Percentiles rank a stretch among this genome's conserved stretches.
These are phyloP conservation scores for Chrysopa pallens DNA, from an alignment of 1,140 invertebrate species.

Conservation along the genomic window DNA sequence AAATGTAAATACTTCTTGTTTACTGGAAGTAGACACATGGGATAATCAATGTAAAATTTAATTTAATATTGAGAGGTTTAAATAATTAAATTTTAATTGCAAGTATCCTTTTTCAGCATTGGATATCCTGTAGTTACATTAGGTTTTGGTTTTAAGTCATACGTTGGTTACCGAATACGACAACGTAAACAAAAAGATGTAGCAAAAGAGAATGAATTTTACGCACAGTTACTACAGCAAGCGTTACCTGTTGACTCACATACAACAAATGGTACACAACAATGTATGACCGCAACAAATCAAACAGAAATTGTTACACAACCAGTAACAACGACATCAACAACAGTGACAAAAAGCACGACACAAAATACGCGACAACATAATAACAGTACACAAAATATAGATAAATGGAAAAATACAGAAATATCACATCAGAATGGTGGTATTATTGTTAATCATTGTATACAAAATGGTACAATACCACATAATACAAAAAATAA, in stretches of 20 bases:
- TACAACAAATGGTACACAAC: conserved; percentile 11
- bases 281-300: conserved; percentile 28
- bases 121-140: conserved; percentile 95
- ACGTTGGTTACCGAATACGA: conserved; percentile 80
- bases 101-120: conserved; percentile 52
- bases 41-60: too few relatives aligned
- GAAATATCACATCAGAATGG: conserved; percentile 15
- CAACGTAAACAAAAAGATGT: conserved; percentile 84
- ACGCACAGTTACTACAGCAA: conserved; percentile 79
- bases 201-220: conserved; percentile 90
- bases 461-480: conserved; percentile 19
- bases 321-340: conserved; percentile 3
- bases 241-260: conserved; percentile 64
- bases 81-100: too few relatives aligned
- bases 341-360: conserved; percentile 25
- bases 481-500: conserved; percentile 24
- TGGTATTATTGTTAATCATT: conserved; percentile 25
- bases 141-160: conserved; percentile 92
- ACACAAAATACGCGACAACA: conserved; percentile 24
- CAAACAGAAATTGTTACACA: conserved; percentile 12
- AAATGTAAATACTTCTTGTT: too few relatives aligned
- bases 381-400: conserved; percentile 30
- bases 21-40: too few relatives aligned
- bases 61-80: too few relatives aligned
- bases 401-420: background rate